These are phyloP conservation scores for Mormyrus lacerda DNA, from an alignment of 2,113 vertebrate species.

Conservation along the genomic window DNA sequence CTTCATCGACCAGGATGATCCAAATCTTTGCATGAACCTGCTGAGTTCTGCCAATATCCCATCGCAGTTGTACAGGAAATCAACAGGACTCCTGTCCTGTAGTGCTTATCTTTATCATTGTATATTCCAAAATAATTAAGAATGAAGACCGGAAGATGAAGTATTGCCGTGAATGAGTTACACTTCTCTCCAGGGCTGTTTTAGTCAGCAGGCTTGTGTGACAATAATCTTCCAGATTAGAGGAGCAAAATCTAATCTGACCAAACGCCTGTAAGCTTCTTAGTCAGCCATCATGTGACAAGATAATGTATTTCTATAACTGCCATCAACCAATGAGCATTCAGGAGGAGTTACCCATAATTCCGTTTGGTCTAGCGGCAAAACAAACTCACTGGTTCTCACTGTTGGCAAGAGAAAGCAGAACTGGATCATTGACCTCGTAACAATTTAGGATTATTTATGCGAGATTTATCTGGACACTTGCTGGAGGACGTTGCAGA, in stretches of 20 bases:
- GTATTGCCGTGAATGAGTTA: slow-evolving; percentile 50
- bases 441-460: background rate
- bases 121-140: slow-evolving; percentile 12
- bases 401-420: background rate
- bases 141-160: slow-evolving; percentile 34
- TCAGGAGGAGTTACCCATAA: slow-evolving; percentile 22
- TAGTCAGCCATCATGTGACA: slow-evolving; percentile 58
- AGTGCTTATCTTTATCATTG: slow-evolving; percentile 19
- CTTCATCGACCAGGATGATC: slow-evolving; percentile 20
- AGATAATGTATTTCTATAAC: slow-evolving; percentile 48
- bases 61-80: background rate
- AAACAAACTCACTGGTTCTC: background rate
- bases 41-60: background rate
- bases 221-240: slow-evolving; percentile 68
- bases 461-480: background rate
- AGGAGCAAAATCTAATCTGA: slow-evolving; percentile 66
- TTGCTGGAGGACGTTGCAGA: background rate
- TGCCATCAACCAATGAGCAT: slow-evolving; percentile 45
- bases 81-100: slow-evolving; percentile 25
- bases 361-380: slow-evolving; percentile 24
- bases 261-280: slow-evolving; percentile 65
- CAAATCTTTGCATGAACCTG: slow-evolving; percentile 30
- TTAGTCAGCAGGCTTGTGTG: slow-evolving; percentile 49
- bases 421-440: background rate
- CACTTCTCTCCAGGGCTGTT: slow-evolving; percentile 17